Base-by-base conservation (phyloP, 2,888 invertebrate genomes). In the Tenthredo livida region DNA sequence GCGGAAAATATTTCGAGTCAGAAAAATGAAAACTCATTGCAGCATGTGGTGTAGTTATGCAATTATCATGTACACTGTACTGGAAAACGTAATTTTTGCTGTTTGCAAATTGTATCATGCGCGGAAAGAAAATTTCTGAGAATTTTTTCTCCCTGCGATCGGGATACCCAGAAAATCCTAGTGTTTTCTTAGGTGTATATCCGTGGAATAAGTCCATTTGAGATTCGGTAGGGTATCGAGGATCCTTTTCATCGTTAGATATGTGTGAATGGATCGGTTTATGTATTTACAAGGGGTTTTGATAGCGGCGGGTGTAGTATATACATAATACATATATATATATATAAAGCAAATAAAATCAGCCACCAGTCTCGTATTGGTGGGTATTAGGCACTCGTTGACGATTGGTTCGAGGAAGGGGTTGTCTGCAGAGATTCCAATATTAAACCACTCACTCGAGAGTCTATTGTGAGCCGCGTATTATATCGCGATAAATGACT, bases 401-500 rank as follows among this genome's bases (percentile, higher is more conserved):
- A 29, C 15, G 29, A 70, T 70, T 70, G 33, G 70, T 70, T 54
- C 2, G 17, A 70, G 70, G 61, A 61, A 70, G 37, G 70, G 70
- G 70, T 70, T 70, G 37, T 40, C 70, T 37, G 70, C 70, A 37
- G 47, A 47, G 40, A 12, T 43, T 75, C 75, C 75, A 75, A 75
- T 75, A 75, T 75, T 47, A 75, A 72, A 21, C 75, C 47, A 47
- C 75, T 47, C 75, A 12, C n/a, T 47, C 75, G 75, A 75, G 47
- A 70, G 33, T 70, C n/a, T 25, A 47, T 75, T 75, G 75, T 75
- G 47, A 12, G 47, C 1, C 25, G 25, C 25, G 25, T 61, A 47
- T 25, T 75, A 15, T 47, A 25, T 47, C 21, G 6, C 25, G 40
- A 25, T 15, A 47, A 25, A 25, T 40, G 75, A 15, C 40, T 15